Evolutionary conservation across 2,797 vertebrate species (phyloP).

Genomic region (Eremophila alpestris): DNA sequence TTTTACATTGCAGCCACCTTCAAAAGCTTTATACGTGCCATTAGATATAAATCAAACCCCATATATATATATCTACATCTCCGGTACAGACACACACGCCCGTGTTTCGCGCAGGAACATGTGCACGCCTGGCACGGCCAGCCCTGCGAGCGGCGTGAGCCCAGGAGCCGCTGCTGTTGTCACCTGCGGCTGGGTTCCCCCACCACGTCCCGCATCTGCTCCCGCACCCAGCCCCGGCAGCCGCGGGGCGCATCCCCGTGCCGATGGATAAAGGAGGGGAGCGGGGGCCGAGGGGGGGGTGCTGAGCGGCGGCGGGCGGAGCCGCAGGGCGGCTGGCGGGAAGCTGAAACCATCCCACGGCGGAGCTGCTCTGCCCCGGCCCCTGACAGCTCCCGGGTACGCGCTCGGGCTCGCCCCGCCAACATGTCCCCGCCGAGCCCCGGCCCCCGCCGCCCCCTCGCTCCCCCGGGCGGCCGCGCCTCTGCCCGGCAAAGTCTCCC

Average conservation of each 20-base stretch:
- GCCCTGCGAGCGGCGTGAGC: not conserved
- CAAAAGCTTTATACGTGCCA: conserved; percentile 68
- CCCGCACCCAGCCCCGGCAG: not conserved
- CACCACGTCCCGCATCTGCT: not conserved
- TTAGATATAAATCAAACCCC: conserved; percentile 63
- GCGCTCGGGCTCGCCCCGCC: not conserved
- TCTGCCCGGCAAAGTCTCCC: not conserved
- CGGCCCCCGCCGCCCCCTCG: not conserved
- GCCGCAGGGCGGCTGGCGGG: conserved; percentile 60
- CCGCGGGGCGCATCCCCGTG: not conserved
- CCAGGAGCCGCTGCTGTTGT: not conserved
- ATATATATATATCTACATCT: not conserved
- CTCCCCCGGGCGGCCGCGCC: not conserved
- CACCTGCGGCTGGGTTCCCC: not conserved
- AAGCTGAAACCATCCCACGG: conserved; percentile 69
- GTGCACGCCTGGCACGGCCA: conserved; percentile 12
- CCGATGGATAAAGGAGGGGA: not conserved
- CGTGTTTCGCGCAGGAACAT: not conserved
- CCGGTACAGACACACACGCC: not conserved
- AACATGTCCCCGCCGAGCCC: not conserved
- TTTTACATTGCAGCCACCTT: conserved; percentile 71
- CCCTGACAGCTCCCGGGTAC: conserved; percentile 51
- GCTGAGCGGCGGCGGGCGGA: not conserved
- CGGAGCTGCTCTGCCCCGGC: conserved; percentile 35
- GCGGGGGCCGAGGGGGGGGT: not conserved